These are phyloP conservation scores for Notothenia rossii DNA, from an alignment of 2,113 vertebrate species.

Conservation along the genomic window DNA sequence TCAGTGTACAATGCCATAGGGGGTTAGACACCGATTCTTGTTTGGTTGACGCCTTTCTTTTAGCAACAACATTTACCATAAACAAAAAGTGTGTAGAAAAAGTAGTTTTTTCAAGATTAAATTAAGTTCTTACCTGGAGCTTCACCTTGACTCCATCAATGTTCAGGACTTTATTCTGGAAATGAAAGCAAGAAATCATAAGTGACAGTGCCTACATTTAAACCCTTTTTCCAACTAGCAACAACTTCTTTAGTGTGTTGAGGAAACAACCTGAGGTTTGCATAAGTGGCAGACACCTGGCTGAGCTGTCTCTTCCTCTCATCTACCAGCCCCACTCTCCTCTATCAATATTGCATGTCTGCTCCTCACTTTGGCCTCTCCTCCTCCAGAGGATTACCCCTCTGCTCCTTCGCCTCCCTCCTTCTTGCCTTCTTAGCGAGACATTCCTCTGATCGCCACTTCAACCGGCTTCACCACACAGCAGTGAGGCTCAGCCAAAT, in stretches of 20 bases:
- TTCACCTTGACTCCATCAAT: constrained; percentile 94
- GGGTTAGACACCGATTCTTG: neutral
- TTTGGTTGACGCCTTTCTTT: neutral
- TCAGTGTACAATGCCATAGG: neutral
- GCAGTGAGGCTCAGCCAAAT: constrained; percentile 15
- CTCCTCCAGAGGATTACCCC: constrained; percentile 51
- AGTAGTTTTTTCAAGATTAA: neutral
- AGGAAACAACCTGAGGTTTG: constrained; percentile 4
- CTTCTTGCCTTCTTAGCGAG: neutral
- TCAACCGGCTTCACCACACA: constrained; percentile 23
- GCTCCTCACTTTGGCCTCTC: constrained; percentile 25
- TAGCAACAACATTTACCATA: neutral
- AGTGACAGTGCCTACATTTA: constrained; percentile 32
- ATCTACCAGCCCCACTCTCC: constrained; percentile 23
- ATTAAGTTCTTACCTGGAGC: constrained; percentile 87
- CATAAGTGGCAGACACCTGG: constrained; percentile 2
- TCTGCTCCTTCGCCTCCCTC: constrained; percentile 7
- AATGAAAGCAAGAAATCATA: constrained; percentile 64
- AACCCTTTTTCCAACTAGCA: constrained; percentile 1
- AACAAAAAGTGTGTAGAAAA: neutral
- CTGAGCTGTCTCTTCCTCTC: constrained; percentile 29
- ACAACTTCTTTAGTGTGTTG: constrained; percentile 2
- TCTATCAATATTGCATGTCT: constrained; percentile 72
- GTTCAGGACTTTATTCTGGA: constrained; percentile 94
- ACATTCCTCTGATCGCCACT: constrained; percentile 40